phyloP scores from a whole-genome alignment of 2,113 vertebrate species.

The Onychostruthus taczanowskii region DNA sequence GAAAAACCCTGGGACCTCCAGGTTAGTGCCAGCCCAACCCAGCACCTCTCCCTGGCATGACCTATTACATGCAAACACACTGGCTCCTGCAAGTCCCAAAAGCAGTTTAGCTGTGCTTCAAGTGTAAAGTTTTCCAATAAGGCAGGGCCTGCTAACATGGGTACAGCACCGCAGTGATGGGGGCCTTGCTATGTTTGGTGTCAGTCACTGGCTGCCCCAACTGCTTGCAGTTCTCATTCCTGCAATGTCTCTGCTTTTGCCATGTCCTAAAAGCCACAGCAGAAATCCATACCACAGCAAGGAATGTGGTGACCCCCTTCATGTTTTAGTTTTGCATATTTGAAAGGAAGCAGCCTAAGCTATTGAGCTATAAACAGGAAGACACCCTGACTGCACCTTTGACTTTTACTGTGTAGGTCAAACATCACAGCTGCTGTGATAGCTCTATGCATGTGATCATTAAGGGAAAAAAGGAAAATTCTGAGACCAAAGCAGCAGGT shows the following conservation, averaged over 20 bases:
- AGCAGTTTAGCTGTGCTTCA: neutral
- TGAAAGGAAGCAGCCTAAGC: conserved; percentile 30
- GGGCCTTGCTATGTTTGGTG: neutral
- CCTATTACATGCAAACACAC: neutral
- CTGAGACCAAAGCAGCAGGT: neutral
- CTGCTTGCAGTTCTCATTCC: neutral
- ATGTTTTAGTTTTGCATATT: neutral
- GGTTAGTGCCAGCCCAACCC: neutral
- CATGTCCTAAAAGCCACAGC: neutral
- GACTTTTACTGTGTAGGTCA: conserved; percentile 48
- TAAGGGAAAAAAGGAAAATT: neutral
- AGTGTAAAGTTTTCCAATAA: neutral
- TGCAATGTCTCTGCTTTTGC: neutral
- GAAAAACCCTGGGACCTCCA: neutral
- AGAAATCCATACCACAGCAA: neutral
- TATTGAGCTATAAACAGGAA: conserved; percentile 57
- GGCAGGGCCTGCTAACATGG: neutral
- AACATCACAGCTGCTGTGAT: neutral
- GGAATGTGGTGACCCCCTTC: conserved; percentile 13
- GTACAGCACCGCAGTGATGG: neutral
- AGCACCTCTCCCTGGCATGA: neutral
- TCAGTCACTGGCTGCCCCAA: neutral
- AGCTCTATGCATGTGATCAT: neutral
- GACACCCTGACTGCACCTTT: conserved; percentile 50
- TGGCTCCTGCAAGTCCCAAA: neutral